phyloP scores from a whole-genome alignment of 2,113 vertebrate species.

The Bufo bufo region DNA sequence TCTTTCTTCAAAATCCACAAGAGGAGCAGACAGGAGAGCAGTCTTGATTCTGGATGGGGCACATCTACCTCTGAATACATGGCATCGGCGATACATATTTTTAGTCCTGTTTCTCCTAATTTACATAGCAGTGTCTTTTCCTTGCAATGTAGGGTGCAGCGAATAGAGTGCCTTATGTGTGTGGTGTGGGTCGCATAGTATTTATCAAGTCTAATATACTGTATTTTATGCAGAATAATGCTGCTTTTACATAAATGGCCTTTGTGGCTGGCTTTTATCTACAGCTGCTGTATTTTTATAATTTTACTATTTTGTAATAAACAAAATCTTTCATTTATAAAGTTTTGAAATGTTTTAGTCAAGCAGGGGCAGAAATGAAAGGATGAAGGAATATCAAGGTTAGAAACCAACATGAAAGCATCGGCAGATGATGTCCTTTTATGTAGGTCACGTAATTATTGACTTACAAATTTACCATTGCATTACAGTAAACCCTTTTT shows the following conservation, averaged over 20 bases:
- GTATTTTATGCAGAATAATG: background rate
- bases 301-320: background rate
- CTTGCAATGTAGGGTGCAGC: background rate
- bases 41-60: background rate
- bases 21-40: background rate
- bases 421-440: too few relatives aligned
- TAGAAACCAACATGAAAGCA: too few relatives aligned
- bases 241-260: background rate
- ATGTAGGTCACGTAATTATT: too few relatives aligned
- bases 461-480: too few relatives aligned
- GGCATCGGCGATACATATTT: background rate
- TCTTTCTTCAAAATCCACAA: background rate
- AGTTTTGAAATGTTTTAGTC: background rate
- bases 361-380: too few relatives aligned
- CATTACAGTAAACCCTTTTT: too few relatives aligned
- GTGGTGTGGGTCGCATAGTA: slow-evolving; percentile 5
- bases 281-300: slow-evolving; percentile 10
- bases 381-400: too few relatives aligned
- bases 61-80: background rate
- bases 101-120: background rate
- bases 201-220: slow-evolving; percentile 18
- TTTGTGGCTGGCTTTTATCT: background rate
- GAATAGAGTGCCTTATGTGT: slow-evolving; percentile 9
- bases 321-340: background rate
- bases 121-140: too few relatives aligned